Conservation (phyloP, 2,797 vertebrate species). For the Mastacembelus armatus region DNA sequence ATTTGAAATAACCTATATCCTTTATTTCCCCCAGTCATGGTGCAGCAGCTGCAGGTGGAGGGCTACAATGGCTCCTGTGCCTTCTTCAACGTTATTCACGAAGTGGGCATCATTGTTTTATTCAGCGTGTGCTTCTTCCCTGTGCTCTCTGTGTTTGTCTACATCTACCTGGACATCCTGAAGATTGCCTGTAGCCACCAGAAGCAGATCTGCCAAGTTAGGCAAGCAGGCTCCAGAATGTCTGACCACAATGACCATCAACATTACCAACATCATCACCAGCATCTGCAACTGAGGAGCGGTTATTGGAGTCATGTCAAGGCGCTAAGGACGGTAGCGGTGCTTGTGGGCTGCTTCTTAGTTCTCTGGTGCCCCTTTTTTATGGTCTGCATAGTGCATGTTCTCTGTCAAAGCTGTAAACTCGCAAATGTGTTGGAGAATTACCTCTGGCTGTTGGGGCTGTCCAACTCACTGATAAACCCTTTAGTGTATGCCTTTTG, state of each 20-base stretch:
- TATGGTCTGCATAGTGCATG: slow-evolving; percentile 85
- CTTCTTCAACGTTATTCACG: slow-evolving; percentile 87
- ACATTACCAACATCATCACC: slow-evolving; percentile 1
- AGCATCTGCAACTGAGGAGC: slow-evolving; percentile 46
- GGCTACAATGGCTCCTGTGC: slow-evolving; percentile 78
- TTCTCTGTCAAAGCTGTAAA: slow-evolving; percentile 81
- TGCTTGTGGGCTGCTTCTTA: slow-evolving; percentile 89
- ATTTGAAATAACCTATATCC: neutral
- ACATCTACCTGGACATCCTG: slow-evolving; percentile 93
- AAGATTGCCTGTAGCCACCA: slow-evolving; percentile 89
- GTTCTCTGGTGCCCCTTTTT: slow-evolving; percentile 93
- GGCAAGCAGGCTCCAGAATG: slow-evolving; percentile 58
- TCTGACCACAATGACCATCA: neutral
- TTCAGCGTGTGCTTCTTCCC: slow-evolving; percentile 90
- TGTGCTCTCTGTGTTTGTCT: slow-evolving; percentile 85
- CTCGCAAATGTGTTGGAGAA: slow-evolving; percentile 85
- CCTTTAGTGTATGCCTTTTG: slow-evolving; percentile 92
- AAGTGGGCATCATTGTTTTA: slow-evolving; percentile 82
- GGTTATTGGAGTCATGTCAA: slow-evolving; percentile 83
- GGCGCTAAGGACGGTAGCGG: slow-evolving; percentile 87
- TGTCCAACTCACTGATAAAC: slow-evolving; percentile 91
- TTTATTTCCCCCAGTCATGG: slow-evolving; percentile 71
- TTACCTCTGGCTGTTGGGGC: slow-evolving; percentile 89
- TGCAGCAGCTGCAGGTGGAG: slow-evolving; percentile 78
- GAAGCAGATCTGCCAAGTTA: slow-evolving; percentile 83